phyloP scores from a whole-genome alignment of 2,113 vertebrate species.

The Parus major region DNA sequence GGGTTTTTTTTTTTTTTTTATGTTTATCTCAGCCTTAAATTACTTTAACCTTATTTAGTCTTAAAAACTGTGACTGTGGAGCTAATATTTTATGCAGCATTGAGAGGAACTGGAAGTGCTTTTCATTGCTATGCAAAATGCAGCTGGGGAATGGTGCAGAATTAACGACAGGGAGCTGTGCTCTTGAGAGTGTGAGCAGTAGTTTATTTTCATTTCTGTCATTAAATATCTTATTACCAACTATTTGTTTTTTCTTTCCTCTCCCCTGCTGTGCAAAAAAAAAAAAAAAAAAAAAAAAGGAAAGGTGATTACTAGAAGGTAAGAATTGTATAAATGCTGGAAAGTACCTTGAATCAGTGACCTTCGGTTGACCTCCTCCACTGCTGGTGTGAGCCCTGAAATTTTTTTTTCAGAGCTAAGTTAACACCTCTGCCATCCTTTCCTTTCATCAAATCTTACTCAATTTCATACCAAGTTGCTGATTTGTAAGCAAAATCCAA shows the following conservation, averaged over 20 bases:
- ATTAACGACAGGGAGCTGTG: background rate
- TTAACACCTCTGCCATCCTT: background rate
- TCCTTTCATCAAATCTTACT: background rate
- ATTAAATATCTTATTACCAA: conserved; percentile 47
- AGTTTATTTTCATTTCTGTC: conserved; percentile 58
- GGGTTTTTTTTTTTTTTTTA: background rate
- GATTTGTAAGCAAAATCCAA: background rate
- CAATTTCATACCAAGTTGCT: background rate
- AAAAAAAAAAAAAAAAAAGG: background rate
- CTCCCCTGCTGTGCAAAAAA: background rate
- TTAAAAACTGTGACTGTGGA: background rate
- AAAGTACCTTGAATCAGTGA: conserved; percentile 14
- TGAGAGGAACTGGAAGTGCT: background rate
- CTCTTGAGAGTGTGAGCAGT: background rate
- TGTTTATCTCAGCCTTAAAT: background rate
- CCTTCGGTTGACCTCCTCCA: conserved; percentile 20
- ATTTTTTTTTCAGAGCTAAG: background rate
- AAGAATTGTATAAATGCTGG: conserved; percentile 1
- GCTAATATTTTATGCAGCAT: conserved; percentile 12
- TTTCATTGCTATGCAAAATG: conserved; percentile 25
- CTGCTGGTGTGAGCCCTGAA: background rate
- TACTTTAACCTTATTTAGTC: conserved; percentile 22
- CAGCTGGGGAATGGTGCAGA: conserved; percentile 22
- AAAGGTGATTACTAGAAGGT: background rate
- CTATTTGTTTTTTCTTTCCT: conserved; percentile 30